These are phyloP conservation scores for Oncorhynchus clarkii DNA, from an alignment of 2,113 vertebrate species.

Conservation along the genomic window DNA sequence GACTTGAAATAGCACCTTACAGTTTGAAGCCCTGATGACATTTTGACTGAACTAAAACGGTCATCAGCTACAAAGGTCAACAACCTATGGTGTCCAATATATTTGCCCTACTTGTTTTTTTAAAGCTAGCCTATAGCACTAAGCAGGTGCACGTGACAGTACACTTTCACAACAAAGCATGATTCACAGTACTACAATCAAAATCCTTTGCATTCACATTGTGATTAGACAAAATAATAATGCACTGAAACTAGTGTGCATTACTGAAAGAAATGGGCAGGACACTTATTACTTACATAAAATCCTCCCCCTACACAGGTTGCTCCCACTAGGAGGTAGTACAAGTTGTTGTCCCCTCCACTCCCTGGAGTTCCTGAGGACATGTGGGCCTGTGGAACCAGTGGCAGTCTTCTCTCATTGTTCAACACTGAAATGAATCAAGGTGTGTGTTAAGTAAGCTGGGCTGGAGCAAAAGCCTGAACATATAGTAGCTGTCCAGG, in stretches of 20 bases:
- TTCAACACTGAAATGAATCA: slow-evolving; percentile 4
- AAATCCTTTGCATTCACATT: neutral
- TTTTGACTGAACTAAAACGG: too few species aligned
- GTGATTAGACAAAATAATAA: neutral
- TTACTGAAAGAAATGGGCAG: neutral
- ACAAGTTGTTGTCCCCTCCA: slow-evolving; percentile 3
- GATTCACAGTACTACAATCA: neutral
- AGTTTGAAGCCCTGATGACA: too few species aligned
- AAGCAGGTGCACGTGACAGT: neutral
- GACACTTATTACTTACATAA: slow-evolving; percentile 13
- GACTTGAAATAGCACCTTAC: too few species aligned
- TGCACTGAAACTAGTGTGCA: neutral
- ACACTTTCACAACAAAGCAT: neutral
- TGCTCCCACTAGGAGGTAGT: neutral
- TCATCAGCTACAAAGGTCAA: too few species aligned
- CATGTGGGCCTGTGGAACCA: slow-evolving; percentile 6
- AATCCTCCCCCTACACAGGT: neutral
- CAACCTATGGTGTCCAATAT: too few species aligned
- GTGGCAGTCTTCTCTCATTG: neutral
- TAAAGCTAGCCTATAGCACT: neutral
- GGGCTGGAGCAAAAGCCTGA: too few species aligned
- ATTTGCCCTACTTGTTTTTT: too few species aligned
- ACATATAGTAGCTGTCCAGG: too few species aligned
- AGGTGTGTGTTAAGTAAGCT: neutral
- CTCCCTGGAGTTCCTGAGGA: neutral